Evolutionary conservation across 2,888 invertebrate species (phyloP).

Genomic region (Erynnis tages): DNA sequence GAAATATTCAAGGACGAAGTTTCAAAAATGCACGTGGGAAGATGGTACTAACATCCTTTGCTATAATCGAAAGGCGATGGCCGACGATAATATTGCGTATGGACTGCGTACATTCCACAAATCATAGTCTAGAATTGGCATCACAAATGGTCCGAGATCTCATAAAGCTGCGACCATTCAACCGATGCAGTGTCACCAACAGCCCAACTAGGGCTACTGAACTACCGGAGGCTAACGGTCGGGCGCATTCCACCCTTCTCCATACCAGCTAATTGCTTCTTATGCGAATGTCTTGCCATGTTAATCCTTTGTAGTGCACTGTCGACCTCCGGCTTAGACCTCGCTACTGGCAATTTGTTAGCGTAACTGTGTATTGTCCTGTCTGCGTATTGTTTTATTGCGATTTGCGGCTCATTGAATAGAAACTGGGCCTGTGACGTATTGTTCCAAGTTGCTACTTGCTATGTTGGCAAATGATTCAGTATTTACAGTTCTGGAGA

Average conservation of each 20-base stretch:
- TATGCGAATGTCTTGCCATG: constrained; percentile 41
- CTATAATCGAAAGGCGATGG: too few relatives aligned
- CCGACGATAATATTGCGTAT: too few relatives aligned
- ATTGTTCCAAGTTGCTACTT: too few relatives aligned
- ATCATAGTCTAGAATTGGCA: constrained; percentile 5
- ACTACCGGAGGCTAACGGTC: constrained; percentile 74
- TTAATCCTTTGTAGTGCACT: constrained; percentile 22
- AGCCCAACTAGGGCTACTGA: constrained; percentile 55
- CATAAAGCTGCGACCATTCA: constrained; percentile 20
- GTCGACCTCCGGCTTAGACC: constrained; percentile 12
- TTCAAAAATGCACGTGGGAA: too few relatives aligned
- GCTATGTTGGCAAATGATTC: too few relatives aligned
- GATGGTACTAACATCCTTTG: too few relatives aligned
- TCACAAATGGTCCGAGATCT: constrained; percentile 22
- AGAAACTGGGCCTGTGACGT: too few relatives aligned
- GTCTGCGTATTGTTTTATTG: neutral
- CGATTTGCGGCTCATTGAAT: too few relatives aligned
- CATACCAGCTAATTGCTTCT: constrained; percentile 66
- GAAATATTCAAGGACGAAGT: too few relatives aligned
- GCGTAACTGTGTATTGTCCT: constrained; percentile 1
- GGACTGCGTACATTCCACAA: neutral
- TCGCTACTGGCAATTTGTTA: neutral
- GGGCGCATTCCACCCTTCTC: constrained; percentile 68
- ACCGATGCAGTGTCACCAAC: constrained; percentile 46
- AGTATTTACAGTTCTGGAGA: too few relatives aligned